Percentiles rank a stretch among this genome's conserved stretches.
Conservation (phyloP, 2,888 invertebrate genomes). For the Teleogryllus oceanicus region DNA sequence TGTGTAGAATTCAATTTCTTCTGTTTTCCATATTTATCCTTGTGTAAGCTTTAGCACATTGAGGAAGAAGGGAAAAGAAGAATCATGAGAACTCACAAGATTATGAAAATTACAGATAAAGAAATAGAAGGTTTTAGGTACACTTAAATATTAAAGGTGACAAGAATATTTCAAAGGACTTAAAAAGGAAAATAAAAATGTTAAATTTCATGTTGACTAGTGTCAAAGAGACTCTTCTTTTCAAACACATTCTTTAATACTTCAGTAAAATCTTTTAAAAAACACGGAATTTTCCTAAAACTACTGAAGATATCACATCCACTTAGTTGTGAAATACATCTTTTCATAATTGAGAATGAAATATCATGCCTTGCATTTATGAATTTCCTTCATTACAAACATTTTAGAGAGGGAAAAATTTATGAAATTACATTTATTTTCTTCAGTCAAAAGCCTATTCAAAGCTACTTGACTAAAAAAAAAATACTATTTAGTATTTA, state of each 20-base stretch:
- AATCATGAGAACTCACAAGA: slow-evolving; percentile 35
- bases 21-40: slow-evolving; percentile 80
- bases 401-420: too few species aligned
- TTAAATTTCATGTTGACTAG: not conserved
- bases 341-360: too few species aligned
- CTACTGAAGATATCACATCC: too few species aligned
- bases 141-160: not conserved
- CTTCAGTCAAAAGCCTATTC: too few species aligned
- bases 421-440: too few species aligned
- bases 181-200: not conserved
- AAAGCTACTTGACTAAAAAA: too few species aligned
- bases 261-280: not conserved
- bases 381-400: too few species aligned
- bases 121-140: slow-evolving; percentile 23
- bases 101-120: not conserved
- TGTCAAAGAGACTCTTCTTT: not conserved
- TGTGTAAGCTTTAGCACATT: slow-evolving; percentile 74
- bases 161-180: too few species aligned
- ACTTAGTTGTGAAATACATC: too few species aligned
- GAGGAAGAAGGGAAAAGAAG: slow-evolving; percentile 30
- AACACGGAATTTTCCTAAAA: too few species aligned
- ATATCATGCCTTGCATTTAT: too few species aligned
- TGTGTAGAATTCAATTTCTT: slow-evolving; percentile 74
- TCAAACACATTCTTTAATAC: not conserved
- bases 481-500: too few species aligned